Base-by-base conservation (phyloP, 2,113 vertebrate species). In the Chaetura pelagica region DNA sequence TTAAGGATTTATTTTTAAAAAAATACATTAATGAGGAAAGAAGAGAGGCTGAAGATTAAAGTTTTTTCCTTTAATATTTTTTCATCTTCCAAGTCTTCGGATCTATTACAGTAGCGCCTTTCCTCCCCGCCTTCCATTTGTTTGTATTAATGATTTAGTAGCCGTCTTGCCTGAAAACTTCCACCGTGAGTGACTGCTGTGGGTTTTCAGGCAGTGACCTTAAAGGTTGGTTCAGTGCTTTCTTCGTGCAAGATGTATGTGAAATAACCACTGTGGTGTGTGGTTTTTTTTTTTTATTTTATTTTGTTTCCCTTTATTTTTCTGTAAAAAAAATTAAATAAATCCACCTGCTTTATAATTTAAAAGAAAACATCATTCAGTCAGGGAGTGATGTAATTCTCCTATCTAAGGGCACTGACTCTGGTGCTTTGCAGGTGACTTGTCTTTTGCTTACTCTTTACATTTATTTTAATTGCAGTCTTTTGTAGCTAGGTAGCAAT, bases 131-230 rank as follows among this genome's bases (percentile, higher is more conserved):
- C 97, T 98, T 98, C 98, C 98, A 98, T 98, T 98, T 98, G 98
- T 98, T 98, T 98, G 97, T 98, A 98, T 98, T 98, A 98, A 98
- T 98, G 98, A 98, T 98, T 98, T 98, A 98, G 98, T 98, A 98
- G 97, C 98, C 93, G 97, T 97, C 98, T 98, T 98, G 97, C 97
- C 96, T 98, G 98, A 98, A 98, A 98, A 98, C 98, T 98, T 98
- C 97, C 98, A 97, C 98, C 96, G 96, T 93, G 94, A 96, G 94
- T 94, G 94, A 95, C 95, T 97, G 97, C 97, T 95, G 94, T 98
- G 96, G 97, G 96, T 97, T 98, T 98, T 96, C 94, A 97, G 97
- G 97, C 98, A 97, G 97, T 98, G 97, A 98, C 98, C 98, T 98
- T 97, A 98, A 96, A 98, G 97, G 86, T 96, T 98, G 96, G 95